Evolutionary conservation across 2,888 invertebrate species (phyloP), one percentile per base, ranked within the genome.

Genomic region (Rotaria socialis): DNA sequence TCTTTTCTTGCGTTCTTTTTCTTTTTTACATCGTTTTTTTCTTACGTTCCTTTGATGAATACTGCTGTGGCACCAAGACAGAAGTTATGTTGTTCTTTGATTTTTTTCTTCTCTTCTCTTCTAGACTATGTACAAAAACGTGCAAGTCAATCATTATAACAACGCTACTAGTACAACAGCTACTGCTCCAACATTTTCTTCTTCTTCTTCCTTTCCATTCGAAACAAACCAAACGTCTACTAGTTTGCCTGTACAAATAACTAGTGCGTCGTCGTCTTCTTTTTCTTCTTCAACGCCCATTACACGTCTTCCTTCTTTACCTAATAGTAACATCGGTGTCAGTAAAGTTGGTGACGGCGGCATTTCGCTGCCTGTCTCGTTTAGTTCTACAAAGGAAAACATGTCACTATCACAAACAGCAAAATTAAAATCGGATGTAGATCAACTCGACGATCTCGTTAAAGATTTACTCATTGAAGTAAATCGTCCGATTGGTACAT

Each of bases 111-210:
- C 11, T 75, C n/a, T 47, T 80, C 80, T 43, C 47, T 80, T 47
- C 10, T 80, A 80, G 80, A n/a, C 24, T 80, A 80, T 80, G 80
- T 80, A 80, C 80, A 80, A 80, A 80, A 80, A 80, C 80, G 80
- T 80, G 80, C 80, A 80, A 80, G 80, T 80, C 80, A 80, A 80
- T 80, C 80, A 80, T 47, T 80, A 47, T 47, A 80, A n/a, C 47
- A 47, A 47, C 47, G 47, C 80, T n/a, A 47, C 47, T 80, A 80
- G 35, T 47, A 43, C 43, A 80, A 80, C 80, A 10, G 8, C 80
- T 7, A n/a, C 80, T 80, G n/a, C 47, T 22, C 43, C 50, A 50
- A 14, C 80, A 19, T n/a, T n/a, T 80, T 43, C 24, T 80, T n/a
- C 47, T 80, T 6, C 80, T 80, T 80, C 43, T 80, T 80, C 47